Percentiles rank a stretch among this genome's conserved stretches.
phyloP scores from a whole-genome alignment of 1,140 invertebrate species.

The Drosophila busckii region DNA sequence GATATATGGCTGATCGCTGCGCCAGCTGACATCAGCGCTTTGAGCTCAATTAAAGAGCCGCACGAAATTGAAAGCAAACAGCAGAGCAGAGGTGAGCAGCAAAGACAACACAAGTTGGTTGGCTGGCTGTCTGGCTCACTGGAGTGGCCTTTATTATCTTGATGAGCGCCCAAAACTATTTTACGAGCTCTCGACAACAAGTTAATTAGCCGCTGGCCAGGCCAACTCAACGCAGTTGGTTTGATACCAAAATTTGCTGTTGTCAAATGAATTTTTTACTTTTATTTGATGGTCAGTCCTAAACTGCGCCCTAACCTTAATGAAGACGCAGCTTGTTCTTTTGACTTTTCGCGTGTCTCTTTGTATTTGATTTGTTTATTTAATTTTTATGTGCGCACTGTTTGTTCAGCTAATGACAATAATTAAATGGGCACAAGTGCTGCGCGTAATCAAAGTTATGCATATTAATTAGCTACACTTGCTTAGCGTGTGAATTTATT shows the following conservation, averaged over 20 bases:
- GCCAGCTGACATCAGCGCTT: conserved; percentile 53
- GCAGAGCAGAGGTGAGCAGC: neutral
- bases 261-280: conserved; percentile 62
- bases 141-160: conserved; percentile 63
- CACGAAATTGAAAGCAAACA: conserved; percentile 25
- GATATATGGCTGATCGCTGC: conserved; percentile 34
- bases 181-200: conserved; percentile 76
- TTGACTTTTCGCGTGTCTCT: conserved; percentile 1
- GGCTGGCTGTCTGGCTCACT: conserved; percentile 25
- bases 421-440: conserved; percentile 62
- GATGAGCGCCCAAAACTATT: conserved; percentile 74
- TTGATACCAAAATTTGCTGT: conserved; percentile 62
- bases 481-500: conserved; percentile 63
- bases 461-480: conserved; percentile 48
- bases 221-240: conserved; percentile 44
- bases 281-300: conserved; percentile 6
- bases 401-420: conserved; percentile 62
- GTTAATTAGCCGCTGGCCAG: conserved; percentile 67
- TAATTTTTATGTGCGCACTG: conserved; percentile 57
- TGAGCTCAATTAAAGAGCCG: conserved; percentile 50
- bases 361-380: conserved; percentile 49
- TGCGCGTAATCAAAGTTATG: conserved; percentile 26
- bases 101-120: conserved; percentile 27
- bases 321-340: conserved; percentile 40
- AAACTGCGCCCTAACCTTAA: conserved; percentile 51